Evolutionary conservation across 2,888 invertebrate species (phyloP).

Genomic region (Pharmacophagus antenor): DNA sequence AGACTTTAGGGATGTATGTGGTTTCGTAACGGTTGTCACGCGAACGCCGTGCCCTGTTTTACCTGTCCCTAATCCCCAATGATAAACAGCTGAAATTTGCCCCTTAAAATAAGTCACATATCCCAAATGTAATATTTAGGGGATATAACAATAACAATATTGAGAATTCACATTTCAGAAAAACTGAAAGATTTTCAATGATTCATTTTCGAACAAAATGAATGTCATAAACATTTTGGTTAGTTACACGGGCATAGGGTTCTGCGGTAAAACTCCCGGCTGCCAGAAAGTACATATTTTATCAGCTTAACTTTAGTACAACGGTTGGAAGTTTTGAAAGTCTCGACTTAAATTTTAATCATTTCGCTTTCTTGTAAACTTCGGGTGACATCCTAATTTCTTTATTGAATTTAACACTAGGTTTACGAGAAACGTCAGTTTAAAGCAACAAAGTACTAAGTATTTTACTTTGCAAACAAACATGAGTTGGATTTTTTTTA

Average conservation of each 20-base stretch:
- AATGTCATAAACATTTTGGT: conserved; percentile 41
- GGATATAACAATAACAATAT: too few relatives aligned
- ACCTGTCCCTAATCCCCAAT: conserved; percentile 56
- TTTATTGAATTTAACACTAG: not conserved
- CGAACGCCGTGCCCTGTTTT: conserved; percentile 61
- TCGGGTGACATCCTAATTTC: conserved; percentile 2
- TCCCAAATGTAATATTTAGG: conserved; percentile 40
- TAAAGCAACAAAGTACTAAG: not conserved
- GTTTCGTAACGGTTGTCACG: conserved; percentile 55
- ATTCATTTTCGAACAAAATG: conserved; percentile 51
- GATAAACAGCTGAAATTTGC: conserved; percentile 63
- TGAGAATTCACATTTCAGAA: conserved; percentile 37
- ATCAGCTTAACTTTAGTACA: conserved; percentile 34
- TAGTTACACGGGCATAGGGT: conserved; percentile 34
- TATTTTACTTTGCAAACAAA: too few relatives aligned
- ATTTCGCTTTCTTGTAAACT: conserved; percentile 20
- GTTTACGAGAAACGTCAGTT: not conserved
- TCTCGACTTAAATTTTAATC: conserved; percentile 26
- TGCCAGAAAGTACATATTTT: conserved; percentile 36
- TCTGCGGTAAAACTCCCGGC: conserved; percentile 33
- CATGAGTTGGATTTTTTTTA: too few relatives aligned
- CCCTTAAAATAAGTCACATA: conserved; percentile 45
- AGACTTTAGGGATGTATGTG: conserved; percentile 45
- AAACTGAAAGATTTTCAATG: conserved; percentile 52
- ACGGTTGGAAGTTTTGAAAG: conserved; percentile 29